A percentile compares a stretch with the other conserved stretches of the same genome.
Evolutionary conservation across 2,888 invertebrate species (phyloP).

Genomic region (Pollenia angustigena): DNA sequence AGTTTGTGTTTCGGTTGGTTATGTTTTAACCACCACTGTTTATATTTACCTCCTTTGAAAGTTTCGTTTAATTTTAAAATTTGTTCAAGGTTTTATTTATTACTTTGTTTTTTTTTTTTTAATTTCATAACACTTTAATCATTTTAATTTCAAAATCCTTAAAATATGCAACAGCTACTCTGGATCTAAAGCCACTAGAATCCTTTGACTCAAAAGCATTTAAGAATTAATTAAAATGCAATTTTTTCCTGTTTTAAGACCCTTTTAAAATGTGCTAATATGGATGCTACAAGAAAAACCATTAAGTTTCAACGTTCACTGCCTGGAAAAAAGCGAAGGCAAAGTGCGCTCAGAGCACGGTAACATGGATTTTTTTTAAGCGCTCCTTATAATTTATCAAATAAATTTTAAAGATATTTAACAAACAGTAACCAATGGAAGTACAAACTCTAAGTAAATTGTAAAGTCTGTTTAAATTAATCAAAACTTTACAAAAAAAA

Average conservation of each 20-base stretch:
- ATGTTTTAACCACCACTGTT: too few species aligned
- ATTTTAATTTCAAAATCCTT: slow-evolving; percentile 16
- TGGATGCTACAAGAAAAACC: neutral
- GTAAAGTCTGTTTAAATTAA: too few species aligned
- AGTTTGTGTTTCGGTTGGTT: too few species aligned
- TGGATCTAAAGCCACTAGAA: neutral
- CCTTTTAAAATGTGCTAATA: neutral
- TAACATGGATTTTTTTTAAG: neutral
- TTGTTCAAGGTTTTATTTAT: neutral
- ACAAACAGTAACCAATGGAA: too few species aligned
- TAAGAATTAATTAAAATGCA: slow-evolving; percentile 57
- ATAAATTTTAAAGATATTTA: too few species aligned
- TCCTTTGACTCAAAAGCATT: slow-evolving; percentile 45
- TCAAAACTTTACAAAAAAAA: too few species aligned
- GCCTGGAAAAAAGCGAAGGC: neutral
- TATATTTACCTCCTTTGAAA: too few species aligned
- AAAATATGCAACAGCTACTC: slow-evolving; percentile 22
- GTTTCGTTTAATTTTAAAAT: neutral
- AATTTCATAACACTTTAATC: neutral
- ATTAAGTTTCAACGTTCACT: slow-evolving; percentile 33
- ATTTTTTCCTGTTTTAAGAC: neutral
- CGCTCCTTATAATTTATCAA: too few species aligned
- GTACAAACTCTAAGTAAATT: too few species aligned
- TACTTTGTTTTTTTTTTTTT: neutral
- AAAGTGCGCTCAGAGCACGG: neutral